Conservation (phyloP, 2,797 vertebrate genomes). For the Graptemys geographica region DNA sequence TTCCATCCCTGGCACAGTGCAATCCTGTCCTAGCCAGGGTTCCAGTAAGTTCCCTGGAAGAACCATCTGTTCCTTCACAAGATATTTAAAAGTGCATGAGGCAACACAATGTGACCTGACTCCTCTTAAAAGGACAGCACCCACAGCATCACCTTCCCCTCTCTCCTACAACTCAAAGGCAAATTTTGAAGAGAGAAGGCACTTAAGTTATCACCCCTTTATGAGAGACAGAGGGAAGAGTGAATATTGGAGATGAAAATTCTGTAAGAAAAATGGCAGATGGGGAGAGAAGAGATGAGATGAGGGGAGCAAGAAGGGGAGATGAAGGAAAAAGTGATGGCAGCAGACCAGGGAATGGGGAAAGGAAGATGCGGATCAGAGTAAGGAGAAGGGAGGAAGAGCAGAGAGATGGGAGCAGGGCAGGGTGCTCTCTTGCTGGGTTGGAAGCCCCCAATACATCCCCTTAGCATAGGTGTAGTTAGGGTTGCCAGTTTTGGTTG, state of each 20-base stretch:
- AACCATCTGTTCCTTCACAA: neutral
- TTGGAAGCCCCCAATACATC: neutral
- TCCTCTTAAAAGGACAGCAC: neutral
- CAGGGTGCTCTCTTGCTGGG: neutral
- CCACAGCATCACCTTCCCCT: neutral
- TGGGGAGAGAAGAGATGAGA: neutral
- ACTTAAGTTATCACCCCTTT: neutral
- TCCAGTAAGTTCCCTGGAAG: neutral
- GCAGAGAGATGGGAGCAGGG: neutral
- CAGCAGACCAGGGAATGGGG: neutral
- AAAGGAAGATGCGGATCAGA: neutral
- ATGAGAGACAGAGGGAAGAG: neutral
- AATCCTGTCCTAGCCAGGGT: neutral
- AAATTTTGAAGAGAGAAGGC: neutral
- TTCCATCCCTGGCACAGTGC: slow-evolving; percentile 4
- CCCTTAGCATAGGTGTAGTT: neutral
- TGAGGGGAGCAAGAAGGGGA: neutral
- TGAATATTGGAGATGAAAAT: neutral
- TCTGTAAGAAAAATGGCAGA: neutral
- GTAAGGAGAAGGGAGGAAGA: neutral
- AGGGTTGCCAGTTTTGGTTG: no score
- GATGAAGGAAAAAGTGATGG: neutral
- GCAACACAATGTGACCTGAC: neutral
- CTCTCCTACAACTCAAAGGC: neutral
- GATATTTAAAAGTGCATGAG: neutral